phyloP scores from a whole-genome alignment of 2,113 vertebrate genomes.

The Aythya baeri region DNA sequence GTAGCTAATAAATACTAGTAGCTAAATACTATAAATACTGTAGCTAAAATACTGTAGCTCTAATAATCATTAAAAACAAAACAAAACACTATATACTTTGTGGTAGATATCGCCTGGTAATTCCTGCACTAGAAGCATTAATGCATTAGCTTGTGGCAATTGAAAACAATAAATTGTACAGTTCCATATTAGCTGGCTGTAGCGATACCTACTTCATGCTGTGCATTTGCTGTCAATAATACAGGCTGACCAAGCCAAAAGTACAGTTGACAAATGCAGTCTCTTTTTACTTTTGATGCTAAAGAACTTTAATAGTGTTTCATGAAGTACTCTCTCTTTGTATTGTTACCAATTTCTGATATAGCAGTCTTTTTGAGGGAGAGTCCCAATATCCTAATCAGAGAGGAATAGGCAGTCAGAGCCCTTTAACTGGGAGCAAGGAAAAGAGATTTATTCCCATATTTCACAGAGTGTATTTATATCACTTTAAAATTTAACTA shows the following conservation, averaged over 20 bases:
- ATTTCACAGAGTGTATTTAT: background rate
- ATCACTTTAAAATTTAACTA: background rate
- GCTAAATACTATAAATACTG: no score
- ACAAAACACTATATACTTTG: background rate
- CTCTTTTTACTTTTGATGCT: background rate
- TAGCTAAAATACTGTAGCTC: background rate
- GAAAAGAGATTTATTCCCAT: background rate
- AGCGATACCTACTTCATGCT: background rate
- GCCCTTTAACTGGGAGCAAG: background rate
- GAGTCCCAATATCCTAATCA: accelerated
- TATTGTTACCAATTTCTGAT: background rate
- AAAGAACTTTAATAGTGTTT: background rate
- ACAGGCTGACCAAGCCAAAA: background rate
- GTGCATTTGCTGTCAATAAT: accelerated
- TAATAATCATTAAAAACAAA: background rate
- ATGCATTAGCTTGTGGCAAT: accelerated
- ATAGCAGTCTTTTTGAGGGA: background rate
- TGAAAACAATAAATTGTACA: background rate
- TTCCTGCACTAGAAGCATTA: background rate
- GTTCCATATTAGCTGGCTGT: background rate
- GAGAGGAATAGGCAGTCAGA: background rate
- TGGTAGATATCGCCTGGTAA: background rate
- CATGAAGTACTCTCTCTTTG: background rate
- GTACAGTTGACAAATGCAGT: background rate
- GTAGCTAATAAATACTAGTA: no score